These are phyloP conservation scores for Hydropotes inermis DNA, from an alignment of 2,113 vertebrate species.

Conservation along the genomic window DNA sequence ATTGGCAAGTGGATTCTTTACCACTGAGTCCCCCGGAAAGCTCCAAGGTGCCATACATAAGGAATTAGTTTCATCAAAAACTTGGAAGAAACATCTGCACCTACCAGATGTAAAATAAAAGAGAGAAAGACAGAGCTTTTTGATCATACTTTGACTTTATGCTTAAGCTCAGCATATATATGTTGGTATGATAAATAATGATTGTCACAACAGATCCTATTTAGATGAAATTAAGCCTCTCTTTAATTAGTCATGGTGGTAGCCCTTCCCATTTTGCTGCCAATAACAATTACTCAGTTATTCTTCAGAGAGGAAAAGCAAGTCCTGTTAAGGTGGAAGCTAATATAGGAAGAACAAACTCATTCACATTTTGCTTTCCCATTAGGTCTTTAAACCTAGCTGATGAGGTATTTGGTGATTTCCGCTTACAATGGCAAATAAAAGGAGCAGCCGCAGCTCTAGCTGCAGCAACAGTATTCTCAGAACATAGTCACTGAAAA, in stretches of 20 bases:
- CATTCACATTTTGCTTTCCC: not conserved
- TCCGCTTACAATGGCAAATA: not conserved
- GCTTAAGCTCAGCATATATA: not conserved
- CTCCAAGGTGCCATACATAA: not conserved
- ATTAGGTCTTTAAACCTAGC: not conserved
- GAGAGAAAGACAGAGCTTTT: not conserved
- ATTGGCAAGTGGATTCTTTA: not conserved
- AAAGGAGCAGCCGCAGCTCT: not conserved
- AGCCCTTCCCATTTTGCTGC: not conserved
- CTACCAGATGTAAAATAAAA: not conserved
- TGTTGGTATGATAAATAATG: not conserved
- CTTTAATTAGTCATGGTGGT: not conserved
- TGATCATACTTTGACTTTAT: not conserved
- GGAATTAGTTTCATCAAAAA: not conserved
- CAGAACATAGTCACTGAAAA: conserved; percentile 17
- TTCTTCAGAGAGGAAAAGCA: not conserved
- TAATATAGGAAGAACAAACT: not conserved
- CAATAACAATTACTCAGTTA: not conserved
- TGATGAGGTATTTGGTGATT: not conserved
- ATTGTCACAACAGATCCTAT: not conserved
- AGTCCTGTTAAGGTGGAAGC: not conserved
- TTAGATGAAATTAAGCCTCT: not conserved
- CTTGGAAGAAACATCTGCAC: not conserved
- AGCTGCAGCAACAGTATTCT: not conserved
- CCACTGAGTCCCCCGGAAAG: not conserved